These are phyloP conservation scores for Archaeoteleia sp. DNA, from an alignment of 2,888 invertebrate genomes.

Conservation along the genomic window DNA sequence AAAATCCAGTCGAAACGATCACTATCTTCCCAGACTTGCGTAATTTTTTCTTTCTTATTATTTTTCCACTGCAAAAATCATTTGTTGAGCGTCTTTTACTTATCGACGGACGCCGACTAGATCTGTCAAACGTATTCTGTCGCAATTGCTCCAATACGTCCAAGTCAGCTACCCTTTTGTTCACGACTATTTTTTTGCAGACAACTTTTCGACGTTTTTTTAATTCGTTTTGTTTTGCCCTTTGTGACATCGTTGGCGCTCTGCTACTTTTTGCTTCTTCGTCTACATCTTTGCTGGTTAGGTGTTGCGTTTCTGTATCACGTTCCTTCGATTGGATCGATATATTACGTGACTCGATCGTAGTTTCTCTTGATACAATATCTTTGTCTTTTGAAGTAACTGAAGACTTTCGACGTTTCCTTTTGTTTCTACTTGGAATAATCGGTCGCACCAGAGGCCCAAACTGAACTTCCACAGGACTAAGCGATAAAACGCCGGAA, in stretches of 20 bases:
- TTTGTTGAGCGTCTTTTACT: conserved; percentile 56
- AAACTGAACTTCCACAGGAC: conserved; percentile 54
- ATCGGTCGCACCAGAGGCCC: background rate
- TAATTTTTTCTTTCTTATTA: conserved; percentile 30
- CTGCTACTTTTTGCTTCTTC: background rate
- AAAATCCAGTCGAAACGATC: conserved; percentile 68
- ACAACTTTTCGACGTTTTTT: conserved; percentile 56
- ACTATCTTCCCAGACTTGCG: conserved; percentile 57
- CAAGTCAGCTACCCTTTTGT: conserved; percentile 55
- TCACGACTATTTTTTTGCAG: conserved; percentile 68
- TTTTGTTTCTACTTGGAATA: background rate
- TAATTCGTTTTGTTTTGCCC: background rate
- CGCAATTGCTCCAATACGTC: conserved; percentile 55
- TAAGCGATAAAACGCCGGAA: conserved; percentile 60
- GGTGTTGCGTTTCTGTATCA: conserved; percentile 31
- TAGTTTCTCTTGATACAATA: conserved; percentile 8
- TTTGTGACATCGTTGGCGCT: conserved; percentile 1
- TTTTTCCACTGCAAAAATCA: conserved; percentile 61
- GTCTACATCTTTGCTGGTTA: background rate
- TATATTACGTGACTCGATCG: conserved; percentile 16
- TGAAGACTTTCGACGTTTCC: background rate
- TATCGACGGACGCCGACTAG: conserved; percentile 5
- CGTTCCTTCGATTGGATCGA: conserved; percentile 7
- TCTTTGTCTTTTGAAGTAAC: conserved; percentile 5
- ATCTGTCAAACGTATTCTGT: conserved; percentile 15